phyloP scores from a whole-genome alignment of 2,888 invertebrate genomes.

The Resseliella maxima region DNA sequence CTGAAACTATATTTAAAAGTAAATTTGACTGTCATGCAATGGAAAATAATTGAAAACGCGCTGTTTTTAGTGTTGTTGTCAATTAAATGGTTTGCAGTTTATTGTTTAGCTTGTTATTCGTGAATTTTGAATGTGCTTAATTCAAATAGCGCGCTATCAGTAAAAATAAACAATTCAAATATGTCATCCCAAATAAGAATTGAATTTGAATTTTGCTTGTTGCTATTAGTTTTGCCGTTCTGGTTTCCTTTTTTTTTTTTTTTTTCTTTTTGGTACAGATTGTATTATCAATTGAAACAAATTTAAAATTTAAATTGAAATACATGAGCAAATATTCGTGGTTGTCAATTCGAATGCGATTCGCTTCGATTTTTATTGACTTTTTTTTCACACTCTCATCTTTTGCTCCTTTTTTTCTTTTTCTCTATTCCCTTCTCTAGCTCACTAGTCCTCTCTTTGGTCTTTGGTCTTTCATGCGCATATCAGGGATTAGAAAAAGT shows the following conservation, averaged over 20 bases:
- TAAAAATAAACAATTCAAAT: slow-evolving; percentile 55
- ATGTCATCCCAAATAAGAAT: slow-evolving; percentile 52
- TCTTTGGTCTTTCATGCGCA: not conserved
- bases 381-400: not conserved
- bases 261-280: slow-evolving; percentile 1
- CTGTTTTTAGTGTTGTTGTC: slow-evolving; percentile 12
- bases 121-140: slow-evolving; percentile 38
- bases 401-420: not conserved
- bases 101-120: slow-evolving; percentile 33
- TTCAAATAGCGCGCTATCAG: slow-evolving; percentile 53
- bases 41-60: slow-evolving; percentile 32
- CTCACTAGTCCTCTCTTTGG: not conserved
- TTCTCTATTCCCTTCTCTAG: not conserved
- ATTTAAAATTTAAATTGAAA: slow-evolving; percentile 54
- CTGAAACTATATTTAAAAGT: slow-evolving; percentile 7
- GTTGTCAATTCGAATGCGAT: not conserved
- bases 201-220: slow-evolving; percentile 51
- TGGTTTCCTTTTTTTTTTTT: not conserved
- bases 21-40: slow-evolving; percentile 46
- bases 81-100: slow-evolving; percentile 24
- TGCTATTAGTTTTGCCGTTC: not conserved
- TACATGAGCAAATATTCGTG: slow-evolving; percentile 53
- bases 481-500: slow-evolving; percentile 10
- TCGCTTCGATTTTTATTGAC: slow-evolving; percentile 23
- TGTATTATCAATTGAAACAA: slow-evolving; percentile 52